A percentile compares a stretch with the other conserved stretches of the same genome.
Conservation (phyloP, 2,888 invertebrate species). For the Papilio demoleus region DNA sequence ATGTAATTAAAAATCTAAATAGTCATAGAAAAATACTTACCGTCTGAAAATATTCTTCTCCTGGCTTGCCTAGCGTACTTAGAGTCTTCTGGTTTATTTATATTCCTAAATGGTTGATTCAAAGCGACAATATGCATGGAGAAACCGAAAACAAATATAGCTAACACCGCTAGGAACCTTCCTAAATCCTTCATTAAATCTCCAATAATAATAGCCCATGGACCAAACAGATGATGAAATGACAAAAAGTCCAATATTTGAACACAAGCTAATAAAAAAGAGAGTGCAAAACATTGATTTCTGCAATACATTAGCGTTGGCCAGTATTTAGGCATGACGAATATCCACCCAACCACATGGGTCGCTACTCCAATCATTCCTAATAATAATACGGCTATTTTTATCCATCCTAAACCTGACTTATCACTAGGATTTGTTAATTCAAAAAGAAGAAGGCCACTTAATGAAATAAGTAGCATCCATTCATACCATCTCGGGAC, state of each 20-base stretch:
- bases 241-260: slow-evolving; percentile 99
- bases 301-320: slow-evolving; percentile 96
- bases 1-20: slow-evolving; percentile 21
- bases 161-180: slow-evolving; percentile 98
- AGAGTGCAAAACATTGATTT: slow-evolving; percentile 98
- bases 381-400: slow-evolving; percentile 92
- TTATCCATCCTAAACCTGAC: slow-evolving; percentile 97
- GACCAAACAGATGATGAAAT: slow-evolving; percentile 99
- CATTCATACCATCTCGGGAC: slow-evolving; percentile 98
- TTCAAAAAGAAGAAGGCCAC: slow-evolving; percentile 97
- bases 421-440: slow-evolving; percentile 99
- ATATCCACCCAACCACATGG: slow-evolving; percentile 92
- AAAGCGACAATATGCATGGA: slow-evolving; percentile 98
- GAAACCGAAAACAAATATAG: slow-evolving; percentile 99
- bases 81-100: slow-evolving; percentile 84
- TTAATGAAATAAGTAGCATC: slow-evolving; percentile 96
- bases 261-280: slow-evolving; percentile 97
- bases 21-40: slow-evolving; percentile 77
- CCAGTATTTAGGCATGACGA: slow-evolving; percentile 88
- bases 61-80: slow-evolving; percentile 81
- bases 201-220: slow-evolving; percentile 99
- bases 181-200: slow-evolving; percentile 96
- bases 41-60: slow-evolving; percentile 87
- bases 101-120: slow-evolving; percentile 95
- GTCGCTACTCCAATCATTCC: slow-evolving; percentile 95